Evolutionary conservation across 2,113 vertebrate genomes (phyloP), one percentile per base, ranked within the genome.

Genomic region (Onychostruthus taczanowskii): DNA sequence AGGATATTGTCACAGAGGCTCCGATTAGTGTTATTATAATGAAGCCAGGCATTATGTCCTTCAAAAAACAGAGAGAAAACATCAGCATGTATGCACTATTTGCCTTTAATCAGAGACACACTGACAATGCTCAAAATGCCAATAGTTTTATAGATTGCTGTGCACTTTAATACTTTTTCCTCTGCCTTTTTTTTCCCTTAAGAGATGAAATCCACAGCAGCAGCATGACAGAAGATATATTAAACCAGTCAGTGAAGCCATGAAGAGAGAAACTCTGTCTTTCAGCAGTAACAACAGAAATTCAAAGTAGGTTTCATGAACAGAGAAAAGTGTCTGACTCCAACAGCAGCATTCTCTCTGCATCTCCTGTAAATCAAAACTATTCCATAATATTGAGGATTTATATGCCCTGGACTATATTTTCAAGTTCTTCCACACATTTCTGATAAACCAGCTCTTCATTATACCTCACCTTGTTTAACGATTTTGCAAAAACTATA

Each of bases 121-220:
- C 61, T 39, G 76, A 64, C 75, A 72, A 67, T 69, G 76, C 41
- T 68, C 2, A 0, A 94, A 92, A 92, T 78, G 66, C 58, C 80
- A 82, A 64, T 69, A 73, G 68, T 56, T 90, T 89, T 89, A 87
- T 37, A 93, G 83, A 86, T 92, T 89, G 67, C 81, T 90, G 44
- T 84, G 61, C 61, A 44, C 52, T 70, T 88, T 82, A 63, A 81
- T 86, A 30, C 43, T 77, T 84, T 22, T 63, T 74, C 55, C 62
- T 58, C 67, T 82, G 7, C n/a, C 56, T 80, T 63, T 41, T 28
- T 28, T 70, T 85, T 59, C 84, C 47, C 43, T 66, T 80, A 47
- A 85, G 47, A 90, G 75, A 59, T 85, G 16, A 73, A 87, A 73
- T 73, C 58, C 59, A 67, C 67, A 63, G 78, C 62, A 90, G 47